Evolutionary conservation across 2,797 vertebrate genomes (phyloP), one percentile per base, ranked within the genome.

Genomic region (Gymnocypris eckloni): DNA sequence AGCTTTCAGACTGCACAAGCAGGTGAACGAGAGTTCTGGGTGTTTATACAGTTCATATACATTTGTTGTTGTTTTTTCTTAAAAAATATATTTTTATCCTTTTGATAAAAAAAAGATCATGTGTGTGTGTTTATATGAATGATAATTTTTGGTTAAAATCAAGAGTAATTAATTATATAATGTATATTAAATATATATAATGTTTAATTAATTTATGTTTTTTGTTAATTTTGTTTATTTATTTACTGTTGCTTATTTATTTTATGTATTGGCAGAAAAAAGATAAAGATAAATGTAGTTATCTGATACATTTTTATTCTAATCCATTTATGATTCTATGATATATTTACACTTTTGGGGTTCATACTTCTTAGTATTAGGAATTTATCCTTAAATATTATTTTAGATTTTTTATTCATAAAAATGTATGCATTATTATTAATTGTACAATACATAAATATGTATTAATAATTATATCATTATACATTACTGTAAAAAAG

Each of bases 1-100:
- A 6, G 90, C 93, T 88, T 97, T 93, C 81, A 94, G 89, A 64
- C 92, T 97, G 56, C 96, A 97, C 87, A 97, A 96, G 91, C 95
- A 96, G 92, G 72, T 80, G 5, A 56, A 59, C 4, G 6, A 45
- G 37, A 56, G 56, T 13, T 79, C 7, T 10, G 0, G 43, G 54
- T 45, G 20, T 28, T 15, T 56, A 12, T 56, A 39, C 33, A 6
- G 7, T 56, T n/a, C 33, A 6, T 10, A 50, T 1, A 52, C 4
- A 6, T 16, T 16, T 50, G 25, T 28, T 28, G 25, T 28, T 28
- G 25, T 16, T 50, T 5, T 50, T 50, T 50, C 15, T 16, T 18
- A 54, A 3, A 18, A 7, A 18, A 15, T 5, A 41, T 45, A 45
- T 45, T 45, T 12, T 45, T 45, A 45, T 11, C 45, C 11, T 45